These are phyloP conservation scores for Oncorhynchus clarkii DNA, from an alignment of 2,113 vertebrate genomes.

Conservation along the genomic window DNA sequence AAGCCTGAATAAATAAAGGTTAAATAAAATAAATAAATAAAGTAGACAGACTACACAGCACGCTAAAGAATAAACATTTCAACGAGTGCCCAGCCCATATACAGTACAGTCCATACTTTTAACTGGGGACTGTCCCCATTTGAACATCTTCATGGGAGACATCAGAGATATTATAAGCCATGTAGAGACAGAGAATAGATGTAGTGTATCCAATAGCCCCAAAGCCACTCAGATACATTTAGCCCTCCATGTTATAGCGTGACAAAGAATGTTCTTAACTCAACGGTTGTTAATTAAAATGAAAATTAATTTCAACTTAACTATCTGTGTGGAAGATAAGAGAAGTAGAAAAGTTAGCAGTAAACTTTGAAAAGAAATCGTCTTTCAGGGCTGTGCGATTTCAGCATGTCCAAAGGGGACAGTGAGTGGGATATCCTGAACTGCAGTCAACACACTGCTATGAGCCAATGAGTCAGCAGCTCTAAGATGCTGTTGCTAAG, in stretches of 20 bases:
- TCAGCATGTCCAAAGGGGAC: not conserved
- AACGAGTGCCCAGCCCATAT: too few relatives aligned
- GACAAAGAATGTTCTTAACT: conserved; percentile 30
- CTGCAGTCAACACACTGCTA: not conserved
- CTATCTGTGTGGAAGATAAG: too few relatives aligned
- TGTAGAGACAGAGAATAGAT: conserved; percentile 15
- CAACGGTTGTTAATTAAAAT: conserved; percentile 39
- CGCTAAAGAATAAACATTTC: too few relatives aligned
- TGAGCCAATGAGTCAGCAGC: conserved; percentile 21
- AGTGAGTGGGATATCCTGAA: conserved; percentile 10
- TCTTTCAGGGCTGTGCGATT: too few relatives aligned
- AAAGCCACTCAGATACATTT: conserved; percentile 29
- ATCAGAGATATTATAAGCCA: conserved; percentile 13
- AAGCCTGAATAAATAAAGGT: too few relatives aligned
- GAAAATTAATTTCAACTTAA: too few relatives aligned
- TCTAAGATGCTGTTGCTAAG: not conserved
- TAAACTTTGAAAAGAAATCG: too few relatives aligned
- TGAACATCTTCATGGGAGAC: not conserved
- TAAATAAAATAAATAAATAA: too few relatives aligned
- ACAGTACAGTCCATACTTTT: too few relatives aligned
- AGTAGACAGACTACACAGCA: too few relatives aligned
- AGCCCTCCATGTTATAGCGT: conserved; percentile 20
- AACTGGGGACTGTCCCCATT: not conserved
- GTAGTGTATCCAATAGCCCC: conserved; percentile 20
- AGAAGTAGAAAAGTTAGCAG: too few relatives aligned